A percentile compares a stretch with the other conserved stretches of the same genome.
Evolutionary conservation across 2,888 invertebrate genomes (phyloP).

Genomic region (Drosophila mimetica): DNA sequence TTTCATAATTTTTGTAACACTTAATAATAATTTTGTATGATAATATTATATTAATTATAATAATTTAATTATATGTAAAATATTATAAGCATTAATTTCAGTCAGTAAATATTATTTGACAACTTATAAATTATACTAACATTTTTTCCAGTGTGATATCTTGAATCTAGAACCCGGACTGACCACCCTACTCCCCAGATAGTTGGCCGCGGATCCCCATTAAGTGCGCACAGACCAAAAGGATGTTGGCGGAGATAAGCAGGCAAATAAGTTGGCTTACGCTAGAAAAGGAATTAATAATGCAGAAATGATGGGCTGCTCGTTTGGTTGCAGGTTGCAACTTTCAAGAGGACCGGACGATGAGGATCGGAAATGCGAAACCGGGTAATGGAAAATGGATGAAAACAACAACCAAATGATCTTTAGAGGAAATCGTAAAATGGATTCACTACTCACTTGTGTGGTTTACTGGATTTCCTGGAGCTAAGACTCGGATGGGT

Average conservation of each 20-base stretch:
- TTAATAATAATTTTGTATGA: too few species aligned
- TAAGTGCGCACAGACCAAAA: constrained; percentile 56
- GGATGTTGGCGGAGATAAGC: constrained; percentile 72
- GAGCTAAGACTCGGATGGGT: not conserved
- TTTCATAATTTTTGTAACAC: too few species aligned
- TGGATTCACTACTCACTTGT: constrained; percentile 1
- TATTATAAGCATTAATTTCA: too few species aligned
- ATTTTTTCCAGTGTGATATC: constrained; percentile 12
- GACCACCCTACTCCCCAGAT: constrained; percentile 32
- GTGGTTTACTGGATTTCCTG: not conserved
- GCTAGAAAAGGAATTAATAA: constrained; percentile 46
- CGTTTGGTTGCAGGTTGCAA: constrained; percentile 7
- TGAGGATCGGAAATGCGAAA: constrained; percentile 34
- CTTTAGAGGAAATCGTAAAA: constrained; percentile 16
- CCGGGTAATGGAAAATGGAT: constrained; percentile 19
- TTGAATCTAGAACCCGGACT: constrained; percentile 9
- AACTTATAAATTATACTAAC: too few species aligned
- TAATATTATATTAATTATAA: too few species aligned
- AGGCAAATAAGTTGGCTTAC: constrained; percentile 60
- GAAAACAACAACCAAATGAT: constrained; percentile 9
- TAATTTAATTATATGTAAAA: too few species aligned
- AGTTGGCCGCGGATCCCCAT: constrained; percentile 42
- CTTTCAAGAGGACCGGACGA: not conserved
- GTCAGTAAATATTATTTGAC: too few species aligned
- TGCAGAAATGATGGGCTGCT: constrained; percentile 39